A percentile compares a stretch with the other conserved stretches of the same genome.
Conservation (phyloP, 2,113 vertebrate species). For the Dryoscopus gambensis region DNA sequence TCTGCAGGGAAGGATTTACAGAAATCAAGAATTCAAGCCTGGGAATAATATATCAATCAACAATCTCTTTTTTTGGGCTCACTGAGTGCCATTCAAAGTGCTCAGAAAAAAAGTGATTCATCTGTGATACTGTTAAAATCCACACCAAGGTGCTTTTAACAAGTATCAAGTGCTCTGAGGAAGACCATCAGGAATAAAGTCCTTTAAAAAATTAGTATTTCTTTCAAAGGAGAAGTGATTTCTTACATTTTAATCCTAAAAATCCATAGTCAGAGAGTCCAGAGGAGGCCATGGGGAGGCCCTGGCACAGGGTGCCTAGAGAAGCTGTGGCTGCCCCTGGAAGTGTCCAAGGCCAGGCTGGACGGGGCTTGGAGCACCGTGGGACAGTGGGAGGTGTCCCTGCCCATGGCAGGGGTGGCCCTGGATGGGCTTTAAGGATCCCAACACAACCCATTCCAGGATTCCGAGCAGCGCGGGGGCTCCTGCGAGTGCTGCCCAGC, state of each 20-base stretch:
- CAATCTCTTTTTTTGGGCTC: not conserved
- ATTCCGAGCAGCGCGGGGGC: rapidly evolving
- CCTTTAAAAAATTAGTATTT: not conserved
- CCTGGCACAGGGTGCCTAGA: not conserved
- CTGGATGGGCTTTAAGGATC: not conserved
- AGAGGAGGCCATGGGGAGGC: not conserved
- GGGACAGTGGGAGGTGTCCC: not conserved
- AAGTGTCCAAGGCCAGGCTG: not conserved
- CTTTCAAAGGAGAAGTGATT: not conserved
- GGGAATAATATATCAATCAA: not conserved
- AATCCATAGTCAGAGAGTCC: not conserved
- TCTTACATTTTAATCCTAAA: not conserved
- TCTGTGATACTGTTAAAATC: not conserved
- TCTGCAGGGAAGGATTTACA: not conserved
- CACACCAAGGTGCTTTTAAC: not conserved
- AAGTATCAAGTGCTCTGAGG: not conserved
- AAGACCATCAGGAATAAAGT: not conserved
- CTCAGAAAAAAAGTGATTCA: not conserved
- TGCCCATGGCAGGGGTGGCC: not conserved
- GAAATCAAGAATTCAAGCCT: not conserved
- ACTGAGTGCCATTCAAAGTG: not conserved
- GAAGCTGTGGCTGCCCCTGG: not conserved
- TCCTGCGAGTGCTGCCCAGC: rapidly evolving
- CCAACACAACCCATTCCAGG: not conserved
- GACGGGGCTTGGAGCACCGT: rapidly evolving